Base-by-base conservation (phyloP, 2,113 vertebrate species). In the Prolemur simus region DNA sequence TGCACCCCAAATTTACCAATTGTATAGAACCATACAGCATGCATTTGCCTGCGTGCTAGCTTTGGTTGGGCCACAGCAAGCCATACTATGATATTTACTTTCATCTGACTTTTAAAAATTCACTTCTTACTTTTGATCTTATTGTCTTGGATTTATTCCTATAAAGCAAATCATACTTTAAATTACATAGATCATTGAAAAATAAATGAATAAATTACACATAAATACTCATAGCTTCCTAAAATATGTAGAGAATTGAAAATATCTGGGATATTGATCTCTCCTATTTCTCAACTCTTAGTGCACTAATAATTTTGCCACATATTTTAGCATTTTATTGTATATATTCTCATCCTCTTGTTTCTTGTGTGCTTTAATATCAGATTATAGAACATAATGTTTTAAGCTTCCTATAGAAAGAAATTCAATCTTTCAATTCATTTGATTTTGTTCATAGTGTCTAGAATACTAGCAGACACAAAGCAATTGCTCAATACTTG, bases 1-100 rank as follows among this genome's bases (percentile, higher is more conserved):
- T 34, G 9, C 1, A 14, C 10, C 8, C 21, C 20, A 21, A n/a
- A 8, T 7, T 8, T 17, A n/a, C 63, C 49, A 27, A 39, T 34
- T 39, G 17, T n/a, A 1, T 14, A 13, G 10, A 68, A 21, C 8
- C 7, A 52, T 3, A 34, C 2, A 39, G 1, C 9, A 37, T 17
- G 1, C 3, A 60, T 6, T 54, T 73, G 29, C 64, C 88, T 39
- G 2, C 25, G 8, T 42, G 32, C 25, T 66, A 74, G 15, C 13
- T 17, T n/a, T 68, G 20, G 0, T 7, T 1, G 8, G 1, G 6
- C 20, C 17, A 32, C 5, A 64, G 52, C 76, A 45, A 87, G 10
- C 1, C 52, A 14, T 17, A 23, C 13, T 73, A 37, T 56, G 25
- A 11, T 60, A 21, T 58, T 82, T 37, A 27, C 23, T 73, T 91